These are phyloP conservation scores for Drosophila borborema DNA, from an alignment of 2,888 invertebrate species.

Conservation along the genomic window DNA sequence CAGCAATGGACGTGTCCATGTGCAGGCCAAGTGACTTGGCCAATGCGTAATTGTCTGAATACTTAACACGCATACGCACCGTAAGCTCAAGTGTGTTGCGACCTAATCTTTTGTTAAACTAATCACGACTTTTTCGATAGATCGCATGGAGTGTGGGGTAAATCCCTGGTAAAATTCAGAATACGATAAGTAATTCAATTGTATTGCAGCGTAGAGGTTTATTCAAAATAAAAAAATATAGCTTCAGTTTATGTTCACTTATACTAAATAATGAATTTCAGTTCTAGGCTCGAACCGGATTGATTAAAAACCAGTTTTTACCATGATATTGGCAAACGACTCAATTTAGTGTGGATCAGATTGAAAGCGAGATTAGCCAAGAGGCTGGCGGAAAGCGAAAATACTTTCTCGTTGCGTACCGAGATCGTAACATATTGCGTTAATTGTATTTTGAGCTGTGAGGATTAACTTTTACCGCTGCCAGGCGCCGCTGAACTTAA, in stretches of 20 bases:
- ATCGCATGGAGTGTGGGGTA: background rate
- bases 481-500: constrained; percentile 39
- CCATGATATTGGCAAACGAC: background rate
- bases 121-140: constrained; percentile 17
- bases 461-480: constrained; percentile 58
- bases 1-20: constrained; percentile 43
- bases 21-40: constrained; percentile 43
- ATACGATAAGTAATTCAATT: background rate
- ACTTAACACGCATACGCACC: constrained; percentile 34
- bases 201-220: background rate
- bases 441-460: constrained; percentile 41
- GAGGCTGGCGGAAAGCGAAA: constrained; percentile 1
- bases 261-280: background rate
- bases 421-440: constrained; percentile 28
- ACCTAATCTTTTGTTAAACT: constrained; percentile 13
- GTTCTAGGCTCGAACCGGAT: constrained; percentile 4
- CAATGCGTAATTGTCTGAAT: constrained; percentile 40
- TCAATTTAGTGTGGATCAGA: background rate
- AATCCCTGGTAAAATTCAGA: background rate
- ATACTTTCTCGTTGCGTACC: constrained; percentile 8
- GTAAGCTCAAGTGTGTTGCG: constrained; percentile 8
- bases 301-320: background rate
- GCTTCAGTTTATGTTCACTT: background rate
- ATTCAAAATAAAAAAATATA: background rate
- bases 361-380: constrained; percentile 2